Evolutionary conservation across 2,888 invertebrate genomes (phyloP), one percentile per base, ranked within the genome.

Genomic region (Acleris literana): DNA sequence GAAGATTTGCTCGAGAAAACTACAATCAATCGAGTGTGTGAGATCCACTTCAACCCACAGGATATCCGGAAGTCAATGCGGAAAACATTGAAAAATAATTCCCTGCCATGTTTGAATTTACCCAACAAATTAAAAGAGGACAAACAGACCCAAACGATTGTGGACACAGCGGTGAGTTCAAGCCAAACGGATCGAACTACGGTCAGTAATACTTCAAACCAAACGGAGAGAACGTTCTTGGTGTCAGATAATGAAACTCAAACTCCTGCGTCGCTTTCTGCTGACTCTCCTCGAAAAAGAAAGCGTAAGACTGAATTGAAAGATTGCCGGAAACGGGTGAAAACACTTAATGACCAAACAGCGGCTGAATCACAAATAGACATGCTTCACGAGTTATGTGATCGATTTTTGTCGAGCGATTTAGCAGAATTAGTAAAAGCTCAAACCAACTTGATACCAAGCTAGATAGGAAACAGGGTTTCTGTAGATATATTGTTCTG

Each of bases 381-480:
- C 16, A 51, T 59, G 20, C 52, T 59, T 20, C 51, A 39, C n/a
- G 51, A 59, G 20, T 43, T 59, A 51, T 59, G 59, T 51, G 43
- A 59, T 39, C 51, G 11, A 16, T 51, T 52, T 13, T 39, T 59
- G 17, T 20, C 39, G 2, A 51, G 51, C 7, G 11, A 59, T 9
- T 51, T 59, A 25, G 59, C 59, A 20, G 51, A n/a, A 22, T 51
- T 59, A 20, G 59, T 51, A n/a, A 59, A 51, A 59, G 59, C 59
- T 4, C 51, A 59, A 43, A 59, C 51, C 11, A 20, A 51, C 11
- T 59, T 51, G 6, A 25, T 25, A 25, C 6, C 1, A 25, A 25
- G 25, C 6, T 25, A 25, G 25, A 7, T 25, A 25, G 25, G 25
- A 25, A 25, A 25, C 25, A 25, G 25, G 25, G 25, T 25, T 25